Base-by-base conservation (phyloP, 2,888 invertebrate species). In the Pristionchus japonicus region DNA sequence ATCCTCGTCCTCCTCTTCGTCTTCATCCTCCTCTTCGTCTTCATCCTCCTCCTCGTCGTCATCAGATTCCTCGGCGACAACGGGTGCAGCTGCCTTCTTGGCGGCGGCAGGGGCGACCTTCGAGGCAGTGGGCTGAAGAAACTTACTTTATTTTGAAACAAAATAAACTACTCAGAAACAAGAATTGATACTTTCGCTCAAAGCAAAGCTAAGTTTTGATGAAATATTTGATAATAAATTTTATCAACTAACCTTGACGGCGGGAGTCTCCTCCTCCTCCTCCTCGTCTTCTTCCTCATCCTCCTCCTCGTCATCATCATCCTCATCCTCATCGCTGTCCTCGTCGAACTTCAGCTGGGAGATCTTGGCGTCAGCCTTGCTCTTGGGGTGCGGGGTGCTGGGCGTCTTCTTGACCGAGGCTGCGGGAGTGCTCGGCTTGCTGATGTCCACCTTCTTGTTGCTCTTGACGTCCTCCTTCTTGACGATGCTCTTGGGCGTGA, bases 331-430 rank as follows among this genome's bases (percentile, higher is more conserved):
- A 20, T 89, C 87, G 23, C 57, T 57, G 4, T 87, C 87, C 0
- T 87, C 87, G 40, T 90, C 91, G 23, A 89, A 90, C 49, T 90
- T 89, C 47, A 88, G 90, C 17, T 88, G 89, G 27, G 89, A 31
- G 23, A 86, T 23, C 43, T 88, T 86, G 13, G 31, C 20, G 9
- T 13, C 43, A 9, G 61, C 57, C 57, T 77, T 88, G n/a, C 89
- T 82, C 52, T 91, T 90, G 9, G 92, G 92, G 80, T 91, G 91
- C 31, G 92, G 92, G 37, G 92, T 92, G 13, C 89, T 77, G 52
- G 92, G 92, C 47, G 90, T 89, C 82, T 92, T 92, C 87, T 90
- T 90, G 27, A n/a, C 90, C 23, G 89, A 89, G n/a, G 90, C 89
- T 6, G 88, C 88, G 49, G 92, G 92, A 31, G 92, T 92, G 49